phyloP scores from a whole-genome alignment of 2,113 vertebrate genomes.

The Phoenicopterus ruber region DNA sequence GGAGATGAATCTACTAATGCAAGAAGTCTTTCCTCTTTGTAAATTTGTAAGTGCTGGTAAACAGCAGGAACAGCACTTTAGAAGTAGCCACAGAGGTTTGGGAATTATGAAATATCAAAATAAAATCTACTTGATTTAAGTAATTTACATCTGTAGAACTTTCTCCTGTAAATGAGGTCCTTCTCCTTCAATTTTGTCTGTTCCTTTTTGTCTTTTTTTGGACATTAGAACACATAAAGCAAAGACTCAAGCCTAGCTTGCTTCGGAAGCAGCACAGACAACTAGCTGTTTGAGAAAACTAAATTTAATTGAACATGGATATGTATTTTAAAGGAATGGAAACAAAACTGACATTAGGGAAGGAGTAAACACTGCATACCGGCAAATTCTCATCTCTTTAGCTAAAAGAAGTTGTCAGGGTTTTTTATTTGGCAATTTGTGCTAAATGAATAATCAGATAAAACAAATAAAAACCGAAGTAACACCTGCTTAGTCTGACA shows the following conservation, averaged over 20 bases:
- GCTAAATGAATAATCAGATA: constrained; percentile 4
- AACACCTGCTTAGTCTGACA: constrained; percentile 19
- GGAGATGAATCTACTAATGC: background rate
- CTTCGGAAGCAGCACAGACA: background rate
- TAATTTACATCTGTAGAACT: background rate
- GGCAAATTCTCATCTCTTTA: background rate
- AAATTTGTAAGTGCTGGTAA: background rate
- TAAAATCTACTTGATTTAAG: background rate
- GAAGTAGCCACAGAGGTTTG: background rate
- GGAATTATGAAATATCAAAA: background rate
- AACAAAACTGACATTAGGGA: background rate
- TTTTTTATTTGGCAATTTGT: background rate
- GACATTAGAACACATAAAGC: background rate
- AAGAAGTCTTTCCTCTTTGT: background rate
- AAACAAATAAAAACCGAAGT: constrained; percentile 35
- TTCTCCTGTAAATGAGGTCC: background rate
- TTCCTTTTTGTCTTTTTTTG: background rate
- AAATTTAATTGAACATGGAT: background rate
- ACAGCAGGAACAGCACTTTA: background rate
- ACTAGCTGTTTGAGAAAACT: background rate
- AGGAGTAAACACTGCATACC: background rate
- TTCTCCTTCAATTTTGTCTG: background rate
- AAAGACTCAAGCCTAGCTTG: background rate
- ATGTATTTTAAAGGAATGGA: background rate
- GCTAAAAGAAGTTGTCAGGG: background rate